Percentiles rank a stretch among this genome's conserved stretches.
phyloP scores from a whole-genome alignment of 1,140 invertebrate species.

The Aphelenchoides besseyi region DNA sequence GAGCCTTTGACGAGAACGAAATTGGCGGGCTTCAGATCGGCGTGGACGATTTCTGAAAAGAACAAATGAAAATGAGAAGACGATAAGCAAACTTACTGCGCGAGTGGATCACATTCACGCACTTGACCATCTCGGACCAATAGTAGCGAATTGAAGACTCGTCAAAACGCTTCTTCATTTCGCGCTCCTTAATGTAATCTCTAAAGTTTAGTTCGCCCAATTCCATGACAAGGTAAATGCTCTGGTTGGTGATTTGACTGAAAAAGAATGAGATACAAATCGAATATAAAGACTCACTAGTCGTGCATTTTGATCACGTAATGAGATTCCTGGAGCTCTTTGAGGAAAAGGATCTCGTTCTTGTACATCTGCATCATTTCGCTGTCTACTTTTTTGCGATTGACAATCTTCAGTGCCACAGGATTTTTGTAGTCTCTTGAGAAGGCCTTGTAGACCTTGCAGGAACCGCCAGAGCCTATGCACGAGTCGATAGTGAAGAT shows the following conservation, averaged over 20 bases:
- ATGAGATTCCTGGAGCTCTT: slow-evolving; percentile 76
- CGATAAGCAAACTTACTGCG: slow-evolving; percentile 69
- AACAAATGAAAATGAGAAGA: slow-evolving; percentile 2
- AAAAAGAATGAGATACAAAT: slow-evolving; percentile 53
- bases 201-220: slow-evolving; percentile 84
- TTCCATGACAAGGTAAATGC: slow-evolving; percentile 73
- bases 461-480: slow-evolving; percentile 7
- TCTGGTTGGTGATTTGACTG: slow-evolving; percentile 17
- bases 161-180: slow-evolving; percentile 65
- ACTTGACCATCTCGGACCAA: slow-evolving; percentile 87
- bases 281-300: slow-evolving; percentile 74
- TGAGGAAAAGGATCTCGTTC: slow-evolving; percentile 83
- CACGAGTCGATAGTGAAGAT: background rate
- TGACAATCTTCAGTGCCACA: slow-evolving; percentile 67
- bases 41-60: slow-evolving; percentile 81
- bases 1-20: slow-evolving; percentile 82
- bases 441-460: slow-evolving; percentile 4
- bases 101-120: slow-evolving; percentile 84
- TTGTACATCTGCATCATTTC: slow-evolving; percentile 75
- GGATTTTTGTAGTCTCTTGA: background rate
- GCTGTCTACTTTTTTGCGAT: slow-evolving; percentile 72
- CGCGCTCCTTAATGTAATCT: slow-evolving; percentile 70
- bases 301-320: slow-evolving; percentile 79
- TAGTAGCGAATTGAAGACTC: slow-evolving; percentile 76
- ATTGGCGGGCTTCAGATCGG: slow-evolving; percentile 93